A percentile compares a stretch with the other conserved stretches of the same genome.
Evolutionary conservation across 2,113 vertebrate genomes (phyloP).

Genomic region (Macheiramphus alcinus): DNA sequence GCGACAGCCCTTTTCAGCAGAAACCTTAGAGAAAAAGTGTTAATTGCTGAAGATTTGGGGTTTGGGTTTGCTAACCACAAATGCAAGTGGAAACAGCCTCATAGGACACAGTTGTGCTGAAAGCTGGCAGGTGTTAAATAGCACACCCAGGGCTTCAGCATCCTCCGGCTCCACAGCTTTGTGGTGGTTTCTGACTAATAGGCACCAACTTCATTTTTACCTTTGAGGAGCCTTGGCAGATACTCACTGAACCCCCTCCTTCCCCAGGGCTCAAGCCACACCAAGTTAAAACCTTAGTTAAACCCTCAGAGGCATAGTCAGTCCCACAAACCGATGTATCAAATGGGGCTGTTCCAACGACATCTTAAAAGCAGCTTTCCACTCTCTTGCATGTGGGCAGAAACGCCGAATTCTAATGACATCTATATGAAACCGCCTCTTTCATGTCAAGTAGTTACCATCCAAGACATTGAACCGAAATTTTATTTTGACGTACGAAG

Average conservation of each 20-base stretch:
- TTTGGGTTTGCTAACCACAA: slow-evolving; percentile 52
- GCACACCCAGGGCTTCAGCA: not conserved
- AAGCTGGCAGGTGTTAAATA: slow-evolving; percentile 59
- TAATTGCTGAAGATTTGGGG: slow-evolving; percentile 7
- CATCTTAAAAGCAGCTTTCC: not conserved
- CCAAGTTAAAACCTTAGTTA: not conserved
- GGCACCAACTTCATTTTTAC: not conserved
- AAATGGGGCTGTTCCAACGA: not conserved
- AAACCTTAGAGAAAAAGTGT: not conserved
- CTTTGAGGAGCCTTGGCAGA: slow-evolving; percentile 47
- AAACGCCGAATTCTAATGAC: not conserved
- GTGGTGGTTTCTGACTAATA: slow-evolving; percentile 65
- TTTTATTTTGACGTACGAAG: not conserved
- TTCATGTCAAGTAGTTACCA: not conserved
- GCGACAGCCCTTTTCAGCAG: not conserved
- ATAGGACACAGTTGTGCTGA: not conserved
- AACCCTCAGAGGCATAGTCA: not conserved
- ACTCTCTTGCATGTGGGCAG: not conserved
- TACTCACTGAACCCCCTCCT: not conserved
- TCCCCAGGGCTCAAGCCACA: not conserved
- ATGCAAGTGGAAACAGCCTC: slow-evolving; percentile 41
- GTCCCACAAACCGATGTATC: not conserved
- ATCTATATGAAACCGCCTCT: not conserved
- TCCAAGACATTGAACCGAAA: not conserved
- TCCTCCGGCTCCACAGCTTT: not conserved